Base-by-base conservation (phyloP, 2,113 vertebrate species). In the Rhinolophus sinicus region DNA sequence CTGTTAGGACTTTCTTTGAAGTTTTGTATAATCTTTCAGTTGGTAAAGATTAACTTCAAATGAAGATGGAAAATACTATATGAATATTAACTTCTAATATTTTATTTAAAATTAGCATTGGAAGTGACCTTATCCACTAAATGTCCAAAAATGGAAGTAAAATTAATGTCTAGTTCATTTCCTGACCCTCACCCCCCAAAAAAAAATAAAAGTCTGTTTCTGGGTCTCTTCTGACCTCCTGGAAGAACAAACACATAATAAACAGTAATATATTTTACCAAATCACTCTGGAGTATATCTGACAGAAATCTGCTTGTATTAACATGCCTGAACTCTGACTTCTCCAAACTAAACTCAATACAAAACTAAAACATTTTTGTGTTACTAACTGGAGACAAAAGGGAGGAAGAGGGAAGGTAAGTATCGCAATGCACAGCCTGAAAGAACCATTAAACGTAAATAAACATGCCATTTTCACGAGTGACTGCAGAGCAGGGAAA, bases 391-490 rank as follows among this genome's bases (percentile, higher is more conserved):
- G 62, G 90, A 96, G 78, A 96, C 73, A 58, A 88, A 81, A 58
- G 8, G 18, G 90, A 85, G 82, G 67, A 24, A n/a, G 75, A 56
- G 90, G 92, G 67, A 82, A 97, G 94, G 89, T 22, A 94, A 97
- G 97, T 54, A 22, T 96, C 80, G 76, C 56, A 78, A 92, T 65
- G 92, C 95, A 69, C 93, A 96, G 95, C 92, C 98, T 64, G 50
- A 88, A 89, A 94, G 97, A 75, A 88, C 97, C 97, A 60, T 81
- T 97, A 94, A 97, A 90, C 90, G 88, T 97, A 97, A 97, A 95
- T 91, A 96, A 96, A 97, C 97, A 96, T 94, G 97, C 96, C 98
- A 95, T 73, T 95, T 98, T 87, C 96, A 89, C 0, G 62, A 98
- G 95, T n/a, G 93, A 96, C 97, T 94, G 96, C 96, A 92, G 95